Base-by-base conservation (phyloP, 2,888 invertebrate species). In the Drosophila kuntzei region DNA sequence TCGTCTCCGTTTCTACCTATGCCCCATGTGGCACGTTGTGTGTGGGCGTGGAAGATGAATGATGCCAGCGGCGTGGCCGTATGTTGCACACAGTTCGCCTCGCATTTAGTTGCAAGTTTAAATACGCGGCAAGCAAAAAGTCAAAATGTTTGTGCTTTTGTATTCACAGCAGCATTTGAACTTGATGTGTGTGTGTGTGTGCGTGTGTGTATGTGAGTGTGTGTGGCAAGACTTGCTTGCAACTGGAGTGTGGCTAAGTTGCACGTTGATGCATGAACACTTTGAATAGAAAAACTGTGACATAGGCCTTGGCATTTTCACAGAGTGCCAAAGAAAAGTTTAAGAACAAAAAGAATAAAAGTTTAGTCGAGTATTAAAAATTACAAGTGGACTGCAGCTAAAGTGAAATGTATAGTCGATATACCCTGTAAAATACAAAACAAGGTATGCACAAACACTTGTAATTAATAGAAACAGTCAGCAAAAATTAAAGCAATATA, bases 71-170 rank as follows among this genome's bases (percentile, higher is more conserved):
- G 59, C 65, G 50, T 64, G 61, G 58, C 63, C 81, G 66, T 76
- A 71, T 82, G 74, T 70, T 76, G 54, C 60, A 62, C 41, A 58
- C 53, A 64, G 51, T 61, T 50, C 59, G 67, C 79, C 74, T 79
- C 71, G 14, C 71, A 77, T 85, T 83, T 79, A 76, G 80, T 74
- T 80, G 80, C 79, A 74, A 82, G 82, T 70, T 83, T 69, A 84
- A 80, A 74, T 66, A 73, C 80, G 80, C 79, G 72, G 55, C 64
- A 64, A 71, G 69, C 67, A 68, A 66, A 80, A 68, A 74, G 75
- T 79, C 80, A 71, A 83, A 83, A 73, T 72, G 74, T 69, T 79
- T 85, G 65, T 65, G 66, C 75, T 69, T 81, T 82, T 83, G 62
- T 79, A 65, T 65, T 61, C 61, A 34, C 54, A 47, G 54, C 71